These are phyloP conservation scores for Harmothoe impar DNA, from an alignment of 2,888 invertebrate species.

Conservation along the genomic window DNA sequence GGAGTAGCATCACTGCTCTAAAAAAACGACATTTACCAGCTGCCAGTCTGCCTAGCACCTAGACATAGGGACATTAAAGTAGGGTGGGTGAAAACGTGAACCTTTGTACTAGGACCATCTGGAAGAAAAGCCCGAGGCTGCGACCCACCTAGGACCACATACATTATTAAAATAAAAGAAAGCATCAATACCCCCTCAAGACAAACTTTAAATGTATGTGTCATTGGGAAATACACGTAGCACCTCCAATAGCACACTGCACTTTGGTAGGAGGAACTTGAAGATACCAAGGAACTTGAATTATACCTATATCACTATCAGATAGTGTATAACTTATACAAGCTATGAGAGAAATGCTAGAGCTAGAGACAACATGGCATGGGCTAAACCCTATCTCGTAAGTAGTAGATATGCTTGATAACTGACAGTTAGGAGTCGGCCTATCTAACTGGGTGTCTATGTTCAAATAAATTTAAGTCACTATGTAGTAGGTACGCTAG, in stretches of 20 bases:
- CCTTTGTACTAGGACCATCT: too few relatives aligned
- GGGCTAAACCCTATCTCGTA: conserved; percentile 33
- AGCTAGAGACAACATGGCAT: not conserved
- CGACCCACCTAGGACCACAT: too few relatives aligned
- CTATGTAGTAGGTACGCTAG: not conserved
- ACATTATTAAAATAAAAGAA: too few relatives aligned
- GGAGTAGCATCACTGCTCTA: too few relatives aligned
- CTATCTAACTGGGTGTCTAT: not conserved
- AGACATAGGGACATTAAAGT: too few relatives aligned
- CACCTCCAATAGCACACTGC: not conserved
- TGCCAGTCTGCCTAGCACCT: too few relatives aligned
- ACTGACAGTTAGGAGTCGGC: not conserved
- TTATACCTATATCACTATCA: not conserved
- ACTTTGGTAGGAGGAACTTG: too few relatives aligned
- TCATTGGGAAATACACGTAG: not conserved
- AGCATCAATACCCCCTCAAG: too few relatives aligned
- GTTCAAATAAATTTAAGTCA: not conserved
- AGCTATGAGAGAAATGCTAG: not conserved
- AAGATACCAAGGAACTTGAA: not conserved
- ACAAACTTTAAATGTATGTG: too few relatives aligned
- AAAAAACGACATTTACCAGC: too few relatives aligned
- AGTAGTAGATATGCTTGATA: conserved; percentile 1
- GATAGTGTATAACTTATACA: not conserved
- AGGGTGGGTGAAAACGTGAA: too few relatives aligned
- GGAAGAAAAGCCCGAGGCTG: too few relatives aligned